Evolutionary conservation across 2,888 invertebrate genomes (phyloP).

Genomic region (Flexamia atlantica): DNA sequence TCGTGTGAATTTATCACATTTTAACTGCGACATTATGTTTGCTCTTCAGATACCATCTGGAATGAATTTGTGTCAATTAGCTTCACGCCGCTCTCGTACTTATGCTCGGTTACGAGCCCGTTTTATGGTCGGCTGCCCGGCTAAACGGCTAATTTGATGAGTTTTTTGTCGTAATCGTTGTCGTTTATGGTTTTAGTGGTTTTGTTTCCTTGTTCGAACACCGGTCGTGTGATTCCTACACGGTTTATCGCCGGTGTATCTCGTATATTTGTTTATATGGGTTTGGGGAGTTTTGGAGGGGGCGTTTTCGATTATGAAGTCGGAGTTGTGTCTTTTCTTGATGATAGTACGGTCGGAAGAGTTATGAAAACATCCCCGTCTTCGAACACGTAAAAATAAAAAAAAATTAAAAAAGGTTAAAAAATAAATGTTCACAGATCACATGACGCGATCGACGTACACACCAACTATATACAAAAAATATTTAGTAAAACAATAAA

Average conservation of each 20-base stretch:
- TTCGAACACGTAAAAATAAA: too few relatives aligned
- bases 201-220: slow-evolving; percentile 33
- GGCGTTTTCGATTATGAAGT: neutral
- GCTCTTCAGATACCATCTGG: slow-evolving; percentile 47
- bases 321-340: too few relatives aligned
- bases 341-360: too few relatives aligned
- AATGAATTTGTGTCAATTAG: slow-evolving; percentile 54
- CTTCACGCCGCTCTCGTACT: neutral
- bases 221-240: neutral
- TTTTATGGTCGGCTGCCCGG: slow-evolving; percentile 38
- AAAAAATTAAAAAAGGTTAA: too few relatives aligned
- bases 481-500: too few relatives aligned
- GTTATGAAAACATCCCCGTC: too few relatives aligned
- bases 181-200: slow-evolving; percentile 25
- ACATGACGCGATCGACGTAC: too few relatives aligned
- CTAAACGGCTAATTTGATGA: slow-evolving; percentile 16
- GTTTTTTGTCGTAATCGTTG: slow-evolving; percentile 27
- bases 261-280: neutral
- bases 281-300: neutral
- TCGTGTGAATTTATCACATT: slow-evolving; percentile 46
- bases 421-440: too few relatives aligned
- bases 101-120: slow-evolving; percentile 14
- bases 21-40: slow-evolving; percentile 51
- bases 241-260: neutral
- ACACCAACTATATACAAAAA: too few relatives aligned